These are phyloP conservation scores for Mesembrinibis cayennensis DNA, from an alignment of 2,113 vertebrate species.

Conservation along the genomic window DNA sequence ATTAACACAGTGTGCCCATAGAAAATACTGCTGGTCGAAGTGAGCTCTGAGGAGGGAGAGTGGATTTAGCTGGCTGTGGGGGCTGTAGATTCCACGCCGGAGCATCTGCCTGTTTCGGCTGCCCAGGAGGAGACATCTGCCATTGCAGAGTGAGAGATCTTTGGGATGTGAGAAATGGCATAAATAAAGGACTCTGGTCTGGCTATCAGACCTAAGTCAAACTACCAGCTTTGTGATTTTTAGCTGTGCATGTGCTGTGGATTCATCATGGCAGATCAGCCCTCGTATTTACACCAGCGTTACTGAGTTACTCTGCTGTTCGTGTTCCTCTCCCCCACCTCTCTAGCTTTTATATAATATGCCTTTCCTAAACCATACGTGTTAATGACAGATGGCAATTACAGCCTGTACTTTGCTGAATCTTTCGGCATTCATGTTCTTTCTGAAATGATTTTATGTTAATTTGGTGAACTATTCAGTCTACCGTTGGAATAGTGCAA, in stretches of 20 bases:
- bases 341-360: slow-evolving; percentile 26
- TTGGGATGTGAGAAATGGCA: neutral
- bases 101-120: neutral
- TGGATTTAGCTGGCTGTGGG: neutral
- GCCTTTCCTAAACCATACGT: slow-evolving; percentile 32
- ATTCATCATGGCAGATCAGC: neutral
- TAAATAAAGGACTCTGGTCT: neutral
- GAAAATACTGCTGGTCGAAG: neutral
- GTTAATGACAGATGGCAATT: slow-evolving; percentile 62
- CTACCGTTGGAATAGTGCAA: neutral
- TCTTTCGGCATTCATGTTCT: slow-evolving; percentile 29
- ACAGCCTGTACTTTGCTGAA: slow-evolving; percentile 35
- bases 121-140: neutral
- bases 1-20: neutral
- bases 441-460: slow-evolving; percentile 10
- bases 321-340: slow-evolving; percentile 1
- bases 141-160: neutral
- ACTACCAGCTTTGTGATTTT: neutral
- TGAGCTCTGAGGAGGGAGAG: neutral
- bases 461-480: slow-evolving; percentile 39
- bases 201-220: neutral
- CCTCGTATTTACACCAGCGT: neutral
- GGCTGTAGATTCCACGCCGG: neutral
- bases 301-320: neutral
- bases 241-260: neutral